A percentile compares a stretch with the other conserved stretches of the same genome.
Evolutionary conservation across 2,888 invertebrate species (phyloP).

Genomic region (Brachyptera putata): DNA sequence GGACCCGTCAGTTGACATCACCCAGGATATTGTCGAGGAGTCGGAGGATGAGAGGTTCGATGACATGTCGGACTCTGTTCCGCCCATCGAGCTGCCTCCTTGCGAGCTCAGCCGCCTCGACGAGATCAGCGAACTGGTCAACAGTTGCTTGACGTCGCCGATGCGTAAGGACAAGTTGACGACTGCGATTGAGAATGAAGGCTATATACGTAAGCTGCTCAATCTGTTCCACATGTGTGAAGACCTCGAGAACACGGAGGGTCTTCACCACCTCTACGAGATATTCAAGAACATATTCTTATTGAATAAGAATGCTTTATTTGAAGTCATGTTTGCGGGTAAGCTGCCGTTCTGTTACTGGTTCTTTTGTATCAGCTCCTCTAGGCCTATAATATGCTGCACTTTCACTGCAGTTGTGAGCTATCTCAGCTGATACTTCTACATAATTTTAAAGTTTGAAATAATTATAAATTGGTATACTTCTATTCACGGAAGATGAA

Average conservation of each 20-base stretch:
- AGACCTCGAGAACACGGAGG: slow-evolving; percentile 91
- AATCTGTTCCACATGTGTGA: slow-evolving; percentile 96
- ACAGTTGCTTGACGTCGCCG: slow-evolving; percentile 47
- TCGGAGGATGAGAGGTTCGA: slow-evolving; percentile 96
- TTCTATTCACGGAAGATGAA: no score
- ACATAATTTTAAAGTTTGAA: no score
- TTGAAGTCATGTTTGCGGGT: slow-evolving; percentile 95
- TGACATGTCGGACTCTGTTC: slow-evolving; percentile 92
- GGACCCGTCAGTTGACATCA: slow-evolving; percentile 97
- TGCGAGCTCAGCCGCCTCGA: slow-evolving; percentile 91
- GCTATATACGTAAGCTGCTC: slow-evolving; percentile 91
- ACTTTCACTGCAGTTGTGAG: no score
- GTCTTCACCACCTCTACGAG: slow-evolving; percentile 92
- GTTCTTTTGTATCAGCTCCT: no score
- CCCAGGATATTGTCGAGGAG: slow-evolving; percentile 94
- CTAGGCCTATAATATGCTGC: no score
- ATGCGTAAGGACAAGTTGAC: slow-evolving; percentile 92
- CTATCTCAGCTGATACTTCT: no score
- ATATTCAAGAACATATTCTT: slow-evolving; percentile 99
- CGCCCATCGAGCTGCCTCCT: slow-evolving; percentile 90
- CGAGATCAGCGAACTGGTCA: slow-evolving; percentile 77
- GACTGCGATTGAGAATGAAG: slow-evolving; percentile 86
- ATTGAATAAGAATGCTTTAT: slow-evolving; percentile 93
- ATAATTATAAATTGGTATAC: no score
- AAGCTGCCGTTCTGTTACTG: no score